phyloP scores from a whole-genome alignment of 2,888 invertebrate species.

The Phortica okadai region DNA sequence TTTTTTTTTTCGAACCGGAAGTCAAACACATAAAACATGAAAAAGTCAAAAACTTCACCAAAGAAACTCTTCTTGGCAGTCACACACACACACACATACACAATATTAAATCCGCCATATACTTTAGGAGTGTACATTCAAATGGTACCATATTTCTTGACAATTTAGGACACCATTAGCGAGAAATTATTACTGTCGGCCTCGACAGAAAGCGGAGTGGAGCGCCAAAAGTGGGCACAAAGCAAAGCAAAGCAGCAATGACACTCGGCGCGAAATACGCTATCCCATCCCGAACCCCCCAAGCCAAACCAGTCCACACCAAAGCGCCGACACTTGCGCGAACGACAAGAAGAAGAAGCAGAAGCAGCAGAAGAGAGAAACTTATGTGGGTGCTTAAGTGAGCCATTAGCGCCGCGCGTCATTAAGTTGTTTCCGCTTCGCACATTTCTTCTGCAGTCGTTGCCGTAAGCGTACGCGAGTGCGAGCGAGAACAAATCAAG shows the following conservation, averaged over 20 bases:
- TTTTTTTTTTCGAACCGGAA: constrained; percentile 57
- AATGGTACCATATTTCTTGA: constrained; percentile 70
- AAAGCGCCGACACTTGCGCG: too few relatives aligned
- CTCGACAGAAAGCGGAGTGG: constrained; percentile 31
- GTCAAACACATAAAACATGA: constrained; percentile 68
- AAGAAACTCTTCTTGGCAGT: constrained; percentile 38
- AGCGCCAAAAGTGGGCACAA: neutral
- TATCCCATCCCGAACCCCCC: neutral
- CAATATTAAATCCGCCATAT: constrained; percentile 29
- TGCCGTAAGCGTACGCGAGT: constrained; percentile 8
- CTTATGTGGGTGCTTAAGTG: constrained; percentile 72
- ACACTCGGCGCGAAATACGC: constrained; percentile 19
- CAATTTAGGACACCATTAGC: constrained; percentile 72
- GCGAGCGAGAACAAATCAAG: constrained; percentile 16
- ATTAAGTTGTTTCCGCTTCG: constrained; percentile 72
- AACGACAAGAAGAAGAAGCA: neutral
- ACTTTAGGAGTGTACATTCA: constrained; percentile 55
- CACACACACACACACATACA: constrained; percentile 9
- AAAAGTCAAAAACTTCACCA: constrained; percentile 65
- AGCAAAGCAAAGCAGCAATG: constrained; percentile 27
- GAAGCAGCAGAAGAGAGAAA: constrained; percentile 39
- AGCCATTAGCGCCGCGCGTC: constrained; percentile 71
- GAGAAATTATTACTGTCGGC: constrained; percentile 67
- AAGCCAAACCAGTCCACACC: too few relatives aligned
- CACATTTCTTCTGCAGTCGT: constrained; percentile 64